Base-by-base conservation (phyloP, 2,797 vertebrate genomes). In the Apogon talboti region DNA sequence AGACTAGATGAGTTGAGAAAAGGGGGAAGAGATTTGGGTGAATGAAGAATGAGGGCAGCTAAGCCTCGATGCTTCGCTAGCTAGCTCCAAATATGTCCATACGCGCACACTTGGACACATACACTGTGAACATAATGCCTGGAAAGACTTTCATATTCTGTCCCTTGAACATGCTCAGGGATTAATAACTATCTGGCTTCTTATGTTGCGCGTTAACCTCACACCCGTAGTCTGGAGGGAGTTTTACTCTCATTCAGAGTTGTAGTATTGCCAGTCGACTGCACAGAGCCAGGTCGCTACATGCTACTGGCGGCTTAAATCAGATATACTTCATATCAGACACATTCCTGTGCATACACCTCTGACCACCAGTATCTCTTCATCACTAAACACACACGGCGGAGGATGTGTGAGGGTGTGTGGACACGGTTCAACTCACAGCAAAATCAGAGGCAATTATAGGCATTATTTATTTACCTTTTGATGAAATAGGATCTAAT, bases 41-140 rank as follows among this genome's bases (percentile, higher is more conserved):
- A 82, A 86, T 87, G 82, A 87, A 85, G 71, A 85, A 87, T 81
- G 57, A 79, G 79, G 78, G 33, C 57, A 73, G 79, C 61, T 81
- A 71, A 85, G 81, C 76, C 55, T 66, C 58, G 71, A 64, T 78
- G 78, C 76, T 86, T 78, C 76, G 79, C 49, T 78, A 8, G 71
- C 53, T 19, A 35, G 54, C 64, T 48, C 44, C 57, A 68, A 80
- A 88, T 28, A 60, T 35, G 35, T 35, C 41, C 13, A 61, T 15
- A 24, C 5, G 64, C 49, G 43, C 38, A 14, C 21, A 15, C 15
- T 15, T 14, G 2, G 9, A 49, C 44, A 58, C 33, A 51, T 37
- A 45, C 44, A 44, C 54, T 48, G 12, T 38, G 24, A 16, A 64
- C 52, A 64, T 49, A 50, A 54, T 50, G 67, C 38, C 30, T 30